phyloP scores from a whole-genome alignment of 2,888 invertebrate genomes.

The Willowsia nigromaculata region DNA sequence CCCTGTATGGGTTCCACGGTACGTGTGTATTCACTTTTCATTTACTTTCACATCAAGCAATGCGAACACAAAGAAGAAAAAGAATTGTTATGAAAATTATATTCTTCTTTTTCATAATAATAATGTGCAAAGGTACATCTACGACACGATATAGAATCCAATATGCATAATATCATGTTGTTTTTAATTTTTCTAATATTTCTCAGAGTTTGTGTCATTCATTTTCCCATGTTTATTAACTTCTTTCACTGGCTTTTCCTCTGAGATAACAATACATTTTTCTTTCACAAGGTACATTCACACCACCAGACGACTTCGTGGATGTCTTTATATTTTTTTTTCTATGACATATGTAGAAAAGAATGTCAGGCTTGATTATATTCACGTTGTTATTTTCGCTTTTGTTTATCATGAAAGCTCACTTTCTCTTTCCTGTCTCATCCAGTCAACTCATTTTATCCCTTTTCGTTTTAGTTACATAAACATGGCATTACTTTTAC shows the following conservation, averaged over 20 bases:
- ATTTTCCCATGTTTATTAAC: conserved; percentile 6
- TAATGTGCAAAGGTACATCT: neutral
- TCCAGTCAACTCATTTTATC: conserved; percentile 58
- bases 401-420: conserved; percentile 49
- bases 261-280: conserved; percentile 20
- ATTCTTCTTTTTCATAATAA: neutral
- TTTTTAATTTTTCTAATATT: neutral
- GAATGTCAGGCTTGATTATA: conserved; percentile 65
- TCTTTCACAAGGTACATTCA: neutral
- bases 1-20: conserved; percentile 66
- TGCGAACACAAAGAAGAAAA: neutral
- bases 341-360: conserved; percentile 57
- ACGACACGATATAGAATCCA: no score
- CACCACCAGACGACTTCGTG: neutral
- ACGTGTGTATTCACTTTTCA: conserved; percentile 4
- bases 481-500: conserved; percentile 8
- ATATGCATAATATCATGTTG: neutral
- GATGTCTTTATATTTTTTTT: neutral
- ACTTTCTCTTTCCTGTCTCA: conserved; percentile 24
- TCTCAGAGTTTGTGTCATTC: neutral
- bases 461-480: conserved; percentile 22
- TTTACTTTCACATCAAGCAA: neutral
- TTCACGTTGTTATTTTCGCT: conserved; percentile 24
- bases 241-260: neutral
- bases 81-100: conserved; percentile 4